Evolutionary conservation across 2,797 vertebrate genomes (phyloP).

Genomic region (Sciaenops ocellatus): DNA sequence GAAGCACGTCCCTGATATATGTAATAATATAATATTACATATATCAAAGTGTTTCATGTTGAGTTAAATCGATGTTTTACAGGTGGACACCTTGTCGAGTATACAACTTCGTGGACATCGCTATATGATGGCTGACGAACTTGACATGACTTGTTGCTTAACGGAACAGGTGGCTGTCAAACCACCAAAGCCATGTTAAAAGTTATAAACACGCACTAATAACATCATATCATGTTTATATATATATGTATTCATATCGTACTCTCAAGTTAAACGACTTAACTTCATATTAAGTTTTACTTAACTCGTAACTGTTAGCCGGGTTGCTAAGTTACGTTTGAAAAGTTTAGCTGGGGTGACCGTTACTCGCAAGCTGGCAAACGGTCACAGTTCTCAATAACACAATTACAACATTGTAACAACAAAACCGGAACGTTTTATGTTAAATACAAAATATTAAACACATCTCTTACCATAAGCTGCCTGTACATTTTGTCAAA

Average conservation of each 20-base stretch:
- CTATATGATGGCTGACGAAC: neutral
- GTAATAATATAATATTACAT: too few species aligned
- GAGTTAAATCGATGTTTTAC: neutral
- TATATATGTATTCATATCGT: neutral
- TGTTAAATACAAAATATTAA: neutral
- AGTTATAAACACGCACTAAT: neutral
- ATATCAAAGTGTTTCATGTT: too few species aligned
- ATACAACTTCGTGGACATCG: neutral
- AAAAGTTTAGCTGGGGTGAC: neutral
- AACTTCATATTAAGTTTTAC: neutral
- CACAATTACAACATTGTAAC: neutral
- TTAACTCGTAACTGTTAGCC: neutral
- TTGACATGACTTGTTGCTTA: neutral
- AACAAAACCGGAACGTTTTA: neutral
- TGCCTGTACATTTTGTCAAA: constrained; percentile 69
- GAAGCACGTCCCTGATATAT: neutral
- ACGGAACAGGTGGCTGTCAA: neutral
- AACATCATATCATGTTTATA: neutral
- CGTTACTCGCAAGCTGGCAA: neutral
- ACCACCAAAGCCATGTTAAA: neutral
- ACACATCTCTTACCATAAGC: constrained; percentile 55
- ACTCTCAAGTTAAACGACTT: neutral
- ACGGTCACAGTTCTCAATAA: neutral
- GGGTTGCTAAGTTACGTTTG: neutral
- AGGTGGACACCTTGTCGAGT: neutral